A percentile compares a stretch with the other conserved stretches of the same genome.
phyloP scores from a whole-genome alignment of 2,797 vertebrate species.

The Halcyon chelicuti region DNA sequence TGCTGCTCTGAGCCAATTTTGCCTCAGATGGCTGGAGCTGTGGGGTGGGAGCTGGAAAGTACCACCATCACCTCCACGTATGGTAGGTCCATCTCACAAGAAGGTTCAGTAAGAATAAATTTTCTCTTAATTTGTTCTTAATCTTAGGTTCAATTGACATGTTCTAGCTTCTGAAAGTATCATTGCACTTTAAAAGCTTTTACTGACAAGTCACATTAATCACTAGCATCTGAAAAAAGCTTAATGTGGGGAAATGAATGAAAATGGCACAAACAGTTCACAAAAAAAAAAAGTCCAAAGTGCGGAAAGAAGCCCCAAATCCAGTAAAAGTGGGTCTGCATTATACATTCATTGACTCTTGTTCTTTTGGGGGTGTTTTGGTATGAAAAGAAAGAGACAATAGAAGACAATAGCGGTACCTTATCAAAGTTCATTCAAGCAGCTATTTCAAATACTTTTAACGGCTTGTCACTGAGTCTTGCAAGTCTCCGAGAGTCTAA shows the following conservation, averaged over 20 bases:
- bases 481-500: constrained; percentile 90
- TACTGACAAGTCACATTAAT: constrained; percentile 74
- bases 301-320: constrained; percentile 74
- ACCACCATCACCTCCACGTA: background rate
- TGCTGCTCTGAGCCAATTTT: background rate
- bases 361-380: constrained; percentile 87
- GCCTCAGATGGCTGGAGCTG: background rate
- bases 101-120: constrained; percentile 55
- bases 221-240: constrained; percentile 68
- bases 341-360: constrained; percentile 92
- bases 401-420: constrained; percentile 88
- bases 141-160: constrained; percentile 53
- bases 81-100: background rate
- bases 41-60: background rate
- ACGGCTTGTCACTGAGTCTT: constrained; percentile 95
- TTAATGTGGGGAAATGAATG: constrained; percentile 77
- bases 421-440: constrained; percentile 92
- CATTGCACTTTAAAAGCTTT: constrained; percentile 74
- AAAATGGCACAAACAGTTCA: constrained; percentile 78
- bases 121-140: constrained; percentile 75
- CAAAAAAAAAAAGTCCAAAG: constrained; percentile 76
- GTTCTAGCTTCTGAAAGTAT: constrained; percentile 63
- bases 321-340: constrained; percentile 85
- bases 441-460: constrained; percentile 95
- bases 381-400: constrained; percentile 88